Base-by-base conservation (phyloP, 2,797 vertebrate species). In the Schizopygopsis pylzovi region DNA sequence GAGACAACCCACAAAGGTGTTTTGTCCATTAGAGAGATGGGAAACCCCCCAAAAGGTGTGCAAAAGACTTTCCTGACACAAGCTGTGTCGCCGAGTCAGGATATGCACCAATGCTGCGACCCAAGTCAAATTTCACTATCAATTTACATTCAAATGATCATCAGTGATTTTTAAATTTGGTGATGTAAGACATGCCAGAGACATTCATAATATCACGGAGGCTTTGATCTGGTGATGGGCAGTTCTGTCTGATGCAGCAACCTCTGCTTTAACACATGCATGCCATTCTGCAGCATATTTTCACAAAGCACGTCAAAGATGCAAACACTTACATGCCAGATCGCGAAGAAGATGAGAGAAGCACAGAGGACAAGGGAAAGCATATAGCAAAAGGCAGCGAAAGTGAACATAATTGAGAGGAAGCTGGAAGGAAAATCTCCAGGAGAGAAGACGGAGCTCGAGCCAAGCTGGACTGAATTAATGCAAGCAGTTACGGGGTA, bases 301-400 rank as follows among this genome's bases (percentile, higher is more conserved):
- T 15, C 83, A 59, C 33, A 28, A 85, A 77, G 52, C 79, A 78
- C 22, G 39, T 84, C 37, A 67, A 65, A 88, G 70, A 81, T 77
- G 63, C 71, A 73, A 52, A 81, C 73, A 96, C 95, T 96, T 91
- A 96, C 95, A 79, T 96, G 95, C 95, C 95, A 96, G 91, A 96
- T 95, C 78, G 95, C 95, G 85, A 96, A 96, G 93, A 96, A 96
- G 92, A 96, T 96, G 67, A 96, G 94, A 45, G 95, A 95, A 68
- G 95, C 95, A 2, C 95, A 96, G 89, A 96, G 95, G 87, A 96
- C 95, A 91, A 96, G 92, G 77, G 95, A 95, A 89, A 96, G 95
- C 95, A 96, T 96, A 91, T 96, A 96, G 92, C 95, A 96, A 90
- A 96, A 96, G 92, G 95, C 95, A 93, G 95, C 95, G 90, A 96